Base-by-base conservation (phyloP, 2,888 invertebrate genomes). In the Andrena haemorrhoa region DNA sequence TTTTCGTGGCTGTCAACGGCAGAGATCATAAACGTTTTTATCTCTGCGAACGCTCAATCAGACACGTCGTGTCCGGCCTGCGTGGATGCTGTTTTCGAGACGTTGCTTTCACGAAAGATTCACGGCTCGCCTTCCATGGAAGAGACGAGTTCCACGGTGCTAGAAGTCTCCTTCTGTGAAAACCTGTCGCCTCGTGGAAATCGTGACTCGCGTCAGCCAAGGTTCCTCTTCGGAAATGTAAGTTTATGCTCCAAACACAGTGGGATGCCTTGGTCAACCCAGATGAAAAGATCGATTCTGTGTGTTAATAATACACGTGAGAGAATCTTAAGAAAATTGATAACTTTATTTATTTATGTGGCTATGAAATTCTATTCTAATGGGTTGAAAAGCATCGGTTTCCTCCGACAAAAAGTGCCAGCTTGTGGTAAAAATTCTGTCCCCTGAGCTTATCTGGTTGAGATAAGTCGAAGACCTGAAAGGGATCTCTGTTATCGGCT, bases 401-500 rank as follows among this genome's bases (percentile, higher is more conserved):
- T 23, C 8, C 10, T 20, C 10, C 10, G 0, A 16, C 6, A 16
- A 31, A 51, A 29, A 31, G 4, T 65, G 35, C 60, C 63, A 72
- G 23, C 66, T 26, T 56, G 16, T n/a, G 74, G 29, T 69, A 69
- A 69, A 26, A 26, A 16, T 20, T 23, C 12, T 53, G 23, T 41
- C 20, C 10, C 2, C n/a, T 2, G 35, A 33, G 23, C 51, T 87
- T 85, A 89, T 75, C 87, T 58, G 16, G 7, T 81, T 63, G 16
- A 56, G 89, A 85, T 88, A 89, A 87, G 20, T 33, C 10, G 53
- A 41, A 60, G 20, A 29, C 56, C n/a, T 4, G 2, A 8, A 3
- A 64, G 88, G 20, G 29, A 79, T 35, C 88, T 87, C 65, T 79
- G 31, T 89, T 88, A 85, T 75, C 89, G 78, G 51, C 81, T 26